Percentiles rank a stretch among this genome's conserved stretches.
phyloP scores from a whole-genome alignment of 2,888 invertebrate species.

The Deilephila porcellus region DNA sequence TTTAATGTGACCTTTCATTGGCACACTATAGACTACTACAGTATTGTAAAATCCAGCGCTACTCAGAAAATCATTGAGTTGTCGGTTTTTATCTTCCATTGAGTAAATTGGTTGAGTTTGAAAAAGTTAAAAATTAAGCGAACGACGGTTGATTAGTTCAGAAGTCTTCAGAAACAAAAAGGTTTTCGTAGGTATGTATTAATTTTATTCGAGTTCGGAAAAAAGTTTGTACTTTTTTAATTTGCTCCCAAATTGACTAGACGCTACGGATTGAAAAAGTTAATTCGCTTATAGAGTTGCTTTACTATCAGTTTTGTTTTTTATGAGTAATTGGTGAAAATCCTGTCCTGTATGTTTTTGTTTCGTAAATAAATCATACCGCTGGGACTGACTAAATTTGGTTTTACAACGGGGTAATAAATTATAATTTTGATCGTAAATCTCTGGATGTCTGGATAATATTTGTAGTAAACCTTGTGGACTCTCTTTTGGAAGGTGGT shows the following conservation, averaged over 20 bases:
- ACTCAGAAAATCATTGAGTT: background rate
- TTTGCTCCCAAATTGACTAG: conserved; percentile 10
- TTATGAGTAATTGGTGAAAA: conserved; percentile 2
- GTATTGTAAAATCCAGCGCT: background rate
- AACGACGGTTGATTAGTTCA: conserved; percentile 23
- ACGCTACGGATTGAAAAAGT: conserved; percentile 24
- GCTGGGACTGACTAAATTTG: background rate
- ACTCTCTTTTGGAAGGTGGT: no score
- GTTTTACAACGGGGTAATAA: conserved; percentile 8
- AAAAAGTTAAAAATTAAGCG: conserved; percentile 18
- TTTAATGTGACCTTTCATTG: no score
- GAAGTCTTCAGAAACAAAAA: conserved; percentile 20
- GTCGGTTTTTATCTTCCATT: conserved; percentile 14
- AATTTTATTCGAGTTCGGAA: conserved; percentile 17
- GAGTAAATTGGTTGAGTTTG: conserved; percentile 17
- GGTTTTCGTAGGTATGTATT: conserved; percentile 19
- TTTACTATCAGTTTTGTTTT: conserved; percentile 5
- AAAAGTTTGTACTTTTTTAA: conserved; percentile 14
- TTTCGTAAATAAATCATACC: conserved; percentile 13
- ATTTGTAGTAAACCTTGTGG: no score
- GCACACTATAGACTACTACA: background rate
- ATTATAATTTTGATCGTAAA: background rate
- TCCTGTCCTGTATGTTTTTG: background rate
- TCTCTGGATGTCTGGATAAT: background rate
- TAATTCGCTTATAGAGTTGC: background rate